phyloP scores from a whole-genome alignment of 2,888 invertebrate species.

The Erebia aethiops region DNA sequence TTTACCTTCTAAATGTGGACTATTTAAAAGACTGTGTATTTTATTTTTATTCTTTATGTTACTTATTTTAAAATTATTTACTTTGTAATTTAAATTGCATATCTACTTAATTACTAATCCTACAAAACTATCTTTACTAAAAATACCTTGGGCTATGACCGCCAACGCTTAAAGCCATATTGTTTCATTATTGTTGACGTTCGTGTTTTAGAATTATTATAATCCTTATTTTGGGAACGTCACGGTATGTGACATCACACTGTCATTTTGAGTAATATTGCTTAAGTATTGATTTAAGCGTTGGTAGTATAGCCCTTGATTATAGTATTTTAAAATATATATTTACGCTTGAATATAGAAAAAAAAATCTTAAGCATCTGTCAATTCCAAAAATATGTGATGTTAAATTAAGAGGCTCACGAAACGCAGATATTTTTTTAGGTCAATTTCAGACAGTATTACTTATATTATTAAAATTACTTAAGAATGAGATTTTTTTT shows the following conservation, averaged over 20 bases:
- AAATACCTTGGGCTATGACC: too few species aligned
- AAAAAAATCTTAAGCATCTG: conserved; percentile 8
- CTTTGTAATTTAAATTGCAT: not conserved
- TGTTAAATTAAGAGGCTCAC: conserved; percentile 27
- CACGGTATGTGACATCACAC: too few species aligned
- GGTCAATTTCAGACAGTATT: conserved; percentile 35
- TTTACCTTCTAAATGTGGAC: conserved; percentile 2
- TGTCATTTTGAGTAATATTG: too few species aligned
- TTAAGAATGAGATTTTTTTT: conserved; percentile 26
- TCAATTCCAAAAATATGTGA: conserved; percentile 29
- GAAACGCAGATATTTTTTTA: conserved; percentile 25
- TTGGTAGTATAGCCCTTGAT: not conserved
- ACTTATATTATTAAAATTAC: conserved; percentile 24
- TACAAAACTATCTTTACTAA: not conserved
- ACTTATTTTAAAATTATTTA: not conserved
- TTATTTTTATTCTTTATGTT: not conserved
- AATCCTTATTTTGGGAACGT: too few species aligned
- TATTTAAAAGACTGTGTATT: conserved; percentile 14
- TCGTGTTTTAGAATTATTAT: too few species aligned
- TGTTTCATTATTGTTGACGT: too few species aligned
- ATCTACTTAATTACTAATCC: too few species aligned
- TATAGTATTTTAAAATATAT: conserved; percentile 2
- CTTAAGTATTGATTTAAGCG: too few species aligned
- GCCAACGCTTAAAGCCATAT: too few species aligned
- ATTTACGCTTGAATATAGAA: not conserved